Conservation (phyloP, 2,113 vertebrate species). For the Otis tarda region DNA sequence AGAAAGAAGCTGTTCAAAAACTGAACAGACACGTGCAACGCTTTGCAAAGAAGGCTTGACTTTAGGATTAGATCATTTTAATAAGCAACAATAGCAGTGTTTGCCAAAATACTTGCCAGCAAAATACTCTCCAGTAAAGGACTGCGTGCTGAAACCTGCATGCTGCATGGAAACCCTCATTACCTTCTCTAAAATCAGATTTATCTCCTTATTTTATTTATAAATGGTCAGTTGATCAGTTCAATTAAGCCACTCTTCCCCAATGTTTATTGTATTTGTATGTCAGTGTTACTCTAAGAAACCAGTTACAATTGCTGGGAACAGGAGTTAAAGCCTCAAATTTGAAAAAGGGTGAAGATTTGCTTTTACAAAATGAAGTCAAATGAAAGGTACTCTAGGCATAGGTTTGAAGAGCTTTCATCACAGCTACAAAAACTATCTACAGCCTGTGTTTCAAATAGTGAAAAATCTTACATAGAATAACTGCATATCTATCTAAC, state of each 20-base stretch:
- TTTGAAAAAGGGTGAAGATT: neutral
- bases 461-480: neutral
- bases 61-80: conserved; percentile 1
- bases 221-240: neutral
- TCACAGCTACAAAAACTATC: neutral
- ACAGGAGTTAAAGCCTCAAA: neutral
- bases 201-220: neutral
- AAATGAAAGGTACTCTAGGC: neutral
- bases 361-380: neutral
- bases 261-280: neutral
- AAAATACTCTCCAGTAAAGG: neutral
- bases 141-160: neutral
- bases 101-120: neutral
- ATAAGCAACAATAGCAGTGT: neutral
- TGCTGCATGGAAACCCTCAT: neutral
- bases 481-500: neutral
- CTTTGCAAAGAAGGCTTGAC: neutral
- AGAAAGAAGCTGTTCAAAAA: neutral
- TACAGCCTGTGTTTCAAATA: neutral
- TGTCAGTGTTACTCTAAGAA: neutral
- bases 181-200: neutral
- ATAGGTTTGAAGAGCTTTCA: neutral
- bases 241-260: neutral
- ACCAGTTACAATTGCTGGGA: neutral
- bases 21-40: neutral